A percentile compares a stretch with the other conserved stretches of the same genome.
Evolutionary conservation across 2,797 vertebrate species (phyloP).

Genomic region (Cossypha heuglini): DNA sequence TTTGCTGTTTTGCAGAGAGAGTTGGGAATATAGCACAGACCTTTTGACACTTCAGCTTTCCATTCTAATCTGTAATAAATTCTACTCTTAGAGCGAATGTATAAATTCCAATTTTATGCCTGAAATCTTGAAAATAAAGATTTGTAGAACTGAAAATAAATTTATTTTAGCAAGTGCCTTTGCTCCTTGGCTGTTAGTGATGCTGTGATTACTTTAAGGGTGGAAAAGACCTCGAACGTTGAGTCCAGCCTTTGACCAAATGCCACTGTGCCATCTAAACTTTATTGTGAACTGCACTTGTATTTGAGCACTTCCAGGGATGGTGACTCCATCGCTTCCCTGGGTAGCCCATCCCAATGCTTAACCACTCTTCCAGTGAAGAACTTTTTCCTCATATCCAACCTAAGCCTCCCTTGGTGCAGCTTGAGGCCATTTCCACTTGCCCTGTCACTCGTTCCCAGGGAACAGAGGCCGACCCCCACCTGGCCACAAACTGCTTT

Average conservation of each 20-base stretch:
- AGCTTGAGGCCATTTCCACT: no score
- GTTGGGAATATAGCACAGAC: not conserved
- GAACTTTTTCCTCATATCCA: no score
- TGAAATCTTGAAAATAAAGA: not conserved
- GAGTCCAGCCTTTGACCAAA: not conserved
- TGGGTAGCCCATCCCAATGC: not conserved
- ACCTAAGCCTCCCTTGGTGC: no score
- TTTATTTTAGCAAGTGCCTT: not conserved
- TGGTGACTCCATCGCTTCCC: not conserved
- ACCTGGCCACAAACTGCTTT: no score
- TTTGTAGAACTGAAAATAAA: not conserved
- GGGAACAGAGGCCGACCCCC: no score
- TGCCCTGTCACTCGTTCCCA: no score
- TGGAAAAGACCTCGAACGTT: accelerated
- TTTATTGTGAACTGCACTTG: not conserved
- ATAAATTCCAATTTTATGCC: not conserved
- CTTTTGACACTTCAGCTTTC: not conserved
- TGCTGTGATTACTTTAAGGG: not conserved
- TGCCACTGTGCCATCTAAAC: not conserved
- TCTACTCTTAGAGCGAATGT: not conserved
- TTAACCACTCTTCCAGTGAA: not conserved
- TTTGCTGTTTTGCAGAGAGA: not conserved
- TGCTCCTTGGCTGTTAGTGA: not conserved
- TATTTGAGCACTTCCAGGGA: not conserved
- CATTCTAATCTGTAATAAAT: not conserved